These are phyloP conservation scores for Takifugu ocellatus DNA, from an alignment of 2,797 vertebrate species.

Conservation along the genomic window DNA sequence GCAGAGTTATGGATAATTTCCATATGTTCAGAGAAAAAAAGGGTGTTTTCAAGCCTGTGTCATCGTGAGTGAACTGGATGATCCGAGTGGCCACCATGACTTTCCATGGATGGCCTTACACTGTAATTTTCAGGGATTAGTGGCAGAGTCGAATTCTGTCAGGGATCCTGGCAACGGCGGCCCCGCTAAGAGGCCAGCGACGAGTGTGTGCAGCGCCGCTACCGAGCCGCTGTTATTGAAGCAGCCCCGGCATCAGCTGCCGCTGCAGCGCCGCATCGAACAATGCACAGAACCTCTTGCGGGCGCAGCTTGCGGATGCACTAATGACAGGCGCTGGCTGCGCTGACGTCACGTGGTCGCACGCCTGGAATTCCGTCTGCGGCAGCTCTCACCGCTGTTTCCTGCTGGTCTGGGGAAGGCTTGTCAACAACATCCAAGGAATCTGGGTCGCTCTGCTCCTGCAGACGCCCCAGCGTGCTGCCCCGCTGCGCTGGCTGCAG, in stretches of 20 bases:
- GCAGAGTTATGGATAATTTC: conserved; percentile 14
- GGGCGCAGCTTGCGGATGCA: conserved; percentile 59
- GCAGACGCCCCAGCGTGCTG: conserved; percentile 7
- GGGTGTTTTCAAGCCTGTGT: conserved; percentile 41
- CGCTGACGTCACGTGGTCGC: conserved; percentile 72
- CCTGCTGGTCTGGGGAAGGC: conserved; percentile 64
- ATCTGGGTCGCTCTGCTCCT: conserved; percentile 47
- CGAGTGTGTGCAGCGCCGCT: conserved; percentile 12
- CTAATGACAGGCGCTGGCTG: conserved; percentile 72
- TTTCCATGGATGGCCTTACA: conserved; percentile 69
- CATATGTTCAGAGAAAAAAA: conserved; percentile 33
- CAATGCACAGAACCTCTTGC: conserved; percentile 43
- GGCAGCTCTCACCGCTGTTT: conserved; percentile 59
- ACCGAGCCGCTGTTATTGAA: conserved; percentile 53
- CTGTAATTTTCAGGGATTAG: conserved; percentile 77
- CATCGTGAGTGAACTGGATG: conserved; percentile 30
- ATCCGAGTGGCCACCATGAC: conserved; percentile 49
- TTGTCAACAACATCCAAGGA: conserved; percentile 46
- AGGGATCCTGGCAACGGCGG: conserved; percentile 38
- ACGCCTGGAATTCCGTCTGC: conserved; percentile 67
- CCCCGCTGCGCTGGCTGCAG: no score
- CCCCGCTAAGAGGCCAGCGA: conserved; percentile 8
- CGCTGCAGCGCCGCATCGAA: conserved; percentile 13
- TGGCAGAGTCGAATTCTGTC: conserved; percentile 62
- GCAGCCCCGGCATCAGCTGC: conserved; percentile 27